Evolutionary conservation across 30 jellyfish, hydroid and myxozoan species (phyloP).

Genomic region (Pelagia noctiluca): DNA sequence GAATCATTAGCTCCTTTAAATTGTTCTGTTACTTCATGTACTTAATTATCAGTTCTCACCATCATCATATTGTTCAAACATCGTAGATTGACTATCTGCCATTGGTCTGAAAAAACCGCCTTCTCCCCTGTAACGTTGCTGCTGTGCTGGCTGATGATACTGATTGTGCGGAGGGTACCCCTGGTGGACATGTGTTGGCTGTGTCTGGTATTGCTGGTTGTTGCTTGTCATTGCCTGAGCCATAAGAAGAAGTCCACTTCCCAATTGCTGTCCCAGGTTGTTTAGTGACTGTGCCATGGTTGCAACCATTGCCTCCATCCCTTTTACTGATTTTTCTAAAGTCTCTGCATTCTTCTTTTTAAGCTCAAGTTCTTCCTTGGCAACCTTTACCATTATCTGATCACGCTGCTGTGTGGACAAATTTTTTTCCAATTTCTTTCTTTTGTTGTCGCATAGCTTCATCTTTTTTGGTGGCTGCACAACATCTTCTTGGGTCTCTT

Average conservation of each 20-base stretch:
- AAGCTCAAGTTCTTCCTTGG: constrained; percentile 53
- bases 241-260: constrained; percentile 31
- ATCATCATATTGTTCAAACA: no score
- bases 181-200: constrained; percentile 10
- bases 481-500: no score
- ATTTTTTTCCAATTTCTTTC: constrained; percentile 39
- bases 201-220: constrained; percentile 22
- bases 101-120: no score
- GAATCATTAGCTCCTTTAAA: no score
- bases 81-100: no score
- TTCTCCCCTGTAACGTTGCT: constrained; percentile 29
- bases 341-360: constrained; percentile 35
- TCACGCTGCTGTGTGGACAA: constrained; percentile 62
- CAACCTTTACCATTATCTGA: constrained; percentile 42
- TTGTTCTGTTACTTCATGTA: no score
- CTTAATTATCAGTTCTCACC: no score
- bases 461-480: background rate
- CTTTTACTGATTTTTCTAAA: constrained; percentile 32
- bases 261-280: constrained; percentile 58
- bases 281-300: constrained; percentile 66
- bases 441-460: constrained; percentile 29
- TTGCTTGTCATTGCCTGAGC: constrained; percentile 44
- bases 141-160: constrained; percentile 41
- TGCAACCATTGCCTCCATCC: constrained; percentile 37
- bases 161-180: no score